These are phyloP conservation scores for Julus scanicus DNA, from an alignment of 2,888 invertebrate species.

Conservation along the genomic window DNA sequence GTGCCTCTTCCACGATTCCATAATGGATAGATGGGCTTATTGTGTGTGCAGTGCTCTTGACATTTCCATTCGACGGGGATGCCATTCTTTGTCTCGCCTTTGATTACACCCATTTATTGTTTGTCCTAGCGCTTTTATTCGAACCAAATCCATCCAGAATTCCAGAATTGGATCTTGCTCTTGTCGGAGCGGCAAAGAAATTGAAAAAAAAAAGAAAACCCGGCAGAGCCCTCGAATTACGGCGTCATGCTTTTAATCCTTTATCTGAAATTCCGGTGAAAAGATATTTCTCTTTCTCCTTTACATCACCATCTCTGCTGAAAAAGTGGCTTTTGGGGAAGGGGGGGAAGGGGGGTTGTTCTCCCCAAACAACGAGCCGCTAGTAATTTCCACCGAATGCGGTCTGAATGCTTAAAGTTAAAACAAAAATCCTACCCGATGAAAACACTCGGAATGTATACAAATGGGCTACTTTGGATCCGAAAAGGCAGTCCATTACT, in stretches of 20 bases:
- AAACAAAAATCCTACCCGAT: background rate
- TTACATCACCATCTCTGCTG: background rate
- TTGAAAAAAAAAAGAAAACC: background rate
- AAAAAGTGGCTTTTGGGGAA: background rate
- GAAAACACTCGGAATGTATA: background rate
- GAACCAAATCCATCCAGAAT: background rate
- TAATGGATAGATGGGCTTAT: background rate
- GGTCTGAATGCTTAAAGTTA: background rate
- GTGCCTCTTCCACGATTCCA: background rate
- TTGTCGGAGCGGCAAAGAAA: background rate
- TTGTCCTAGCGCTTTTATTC: background rate
- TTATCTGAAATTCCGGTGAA: background rate
- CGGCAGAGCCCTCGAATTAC: background rate
- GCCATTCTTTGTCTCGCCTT: background rate
- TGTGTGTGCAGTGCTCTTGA: background rate
- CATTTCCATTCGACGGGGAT: background rate
- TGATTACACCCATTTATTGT: background rate
- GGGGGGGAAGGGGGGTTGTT: too few species aligned
- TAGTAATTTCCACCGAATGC: background rate
- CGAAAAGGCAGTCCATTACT: background rate
- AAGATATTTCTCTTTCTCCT: background rate
- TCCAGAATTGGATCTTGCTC: background rate
- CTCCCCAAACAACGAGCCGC: background rate
- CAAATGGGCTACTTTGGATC: background rate
- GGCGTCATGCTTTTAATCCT: background rate